A percentile compares a stretch with the other conserved stretches of the same genome.
Conservation (phyloP, 2,797 vertebrate genomes). For the Argyrosomus regius region DNA sequence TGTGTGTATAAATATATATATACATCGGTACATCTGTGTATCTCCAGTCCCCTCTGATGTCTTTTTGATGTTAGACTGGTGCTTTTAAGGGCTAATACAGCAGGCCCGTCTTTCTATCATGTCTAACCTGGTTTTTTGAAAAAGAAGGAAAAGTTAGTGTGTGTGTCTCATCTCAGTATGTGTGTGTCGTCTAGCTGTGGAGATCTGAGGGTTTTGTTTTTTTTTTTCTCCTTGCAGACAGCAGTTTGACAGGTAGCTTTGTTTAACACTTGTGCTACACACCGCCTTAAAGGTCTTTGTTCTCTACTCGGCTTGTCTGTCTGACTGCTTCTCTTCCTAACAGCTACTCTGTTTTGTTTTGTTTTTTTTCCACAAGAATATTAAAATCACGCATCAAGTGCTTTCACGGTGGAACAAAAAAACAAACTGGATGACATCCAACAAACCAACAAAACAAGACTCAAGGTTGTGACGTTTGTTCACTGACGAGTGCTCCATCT, state of each 20-base stretch:
- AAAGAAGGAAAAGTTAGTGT: constrained; percentile 31
- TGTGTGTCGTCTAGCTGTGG: constrained; percentile 21
- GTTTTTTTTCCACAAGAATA: constrained; percentile 6
- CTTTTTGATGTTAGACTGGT: constrained; percentile 56
- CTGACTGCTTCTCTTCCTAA: constrained; percentile 34
- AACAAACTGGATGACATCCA: not conserved
- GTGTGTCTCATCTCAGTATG: not conserved
- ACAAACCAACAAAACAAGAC: no score
- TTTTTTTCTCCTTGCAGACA: constrained; percentile 27
- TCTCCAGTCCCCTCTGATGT: constrained; percentile 55
- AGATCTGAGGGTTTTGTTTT: constrained; percentile 51
- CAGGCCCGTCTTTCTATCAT: constrained; percentile 37
- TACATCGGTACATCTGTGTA: constrained; percentile 35
- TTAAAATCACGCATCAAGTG: not conserved
- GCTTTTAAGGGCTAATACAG: constrained; percentile 59
- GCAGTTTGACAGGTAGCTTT: constrained; percentile 68
- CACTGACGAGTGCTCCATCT: not conserved
- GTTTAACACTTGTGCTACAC: constrained; percentile 61
- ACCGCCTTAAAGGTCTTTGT: constrained; percentile 53
- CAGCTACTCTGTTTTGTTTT: constrained; percentile 10
- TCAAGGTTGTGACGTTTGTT: not conserved
- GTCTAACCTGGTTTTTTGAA: constrained; percentile 57
- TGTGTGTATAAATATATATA: not conserved
- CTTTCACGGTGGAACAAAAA: not conserved
- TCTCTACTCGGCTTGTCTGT: constrained; percentile 53